Evolutionary conservation across 2,888 invertebrate genomes (phyloP), one percentile per base, ranked within the genome.

Genomic region (Andrena marginata): DNA sequence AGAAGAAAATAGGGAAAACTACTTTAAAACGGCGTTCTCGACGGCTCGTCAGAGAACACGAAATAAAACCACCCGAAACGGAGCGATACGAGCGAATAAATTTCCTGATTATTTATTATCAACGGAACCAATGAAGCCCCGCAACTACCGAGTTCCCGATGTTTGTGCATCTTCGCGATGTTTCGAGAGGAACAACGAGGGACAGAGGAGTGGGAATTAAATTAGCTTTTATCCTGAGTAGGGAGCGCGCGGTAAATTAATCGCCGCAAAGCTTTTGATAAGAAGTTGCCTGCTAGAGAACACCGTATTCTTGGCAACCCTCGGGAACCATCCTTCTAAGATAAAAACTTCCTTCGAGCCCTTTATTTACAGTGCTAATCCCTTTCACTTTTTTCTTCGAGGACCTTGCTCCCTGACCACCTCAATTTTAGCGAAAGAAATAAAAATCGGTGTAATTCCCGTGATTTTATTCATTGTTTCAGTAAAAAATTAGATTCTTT

Each of bases 201-300:
- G 77, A 75, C 62, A 80, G 77, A 67, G 73, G 79, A 80, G 87
- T 88, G 82, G 83, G 84, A 89, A 89, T 90, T 80, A 85, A 90
- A 90, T 89, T 88, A 85, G 72, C 78, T 68, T 60, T 85, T 70
- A 77, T 80, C 63, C 70, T 20, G n/a, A 42, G 68, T 29, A 29
- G 35, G 54, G 26, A 62, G 65, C 23, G 68, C 76, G 60, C 59
- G 73, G 69, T 75, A 86, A 85, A 87, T 89, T 85, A 89, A 90
- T 87, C 80, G 87, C 69, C 75, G 31, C 63, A 75, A 64, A 81
- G 80, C 74, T 69, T 64, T 77, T 79, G 80, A 83, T 85, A 79
- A 86, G 70, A 77, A 77, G 23, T 67, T 33, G 72, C 73, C 56
- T 51, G 64, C 62, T 56, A 68, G 54, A 42, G 26, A 23, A 64